Percentiles rank a stretch among this genome's conserved stretches.
Evolutionary conservation across 2,113 vertebrate species (phyloP).

Genomic region (Euleptes europaea): DNA sequence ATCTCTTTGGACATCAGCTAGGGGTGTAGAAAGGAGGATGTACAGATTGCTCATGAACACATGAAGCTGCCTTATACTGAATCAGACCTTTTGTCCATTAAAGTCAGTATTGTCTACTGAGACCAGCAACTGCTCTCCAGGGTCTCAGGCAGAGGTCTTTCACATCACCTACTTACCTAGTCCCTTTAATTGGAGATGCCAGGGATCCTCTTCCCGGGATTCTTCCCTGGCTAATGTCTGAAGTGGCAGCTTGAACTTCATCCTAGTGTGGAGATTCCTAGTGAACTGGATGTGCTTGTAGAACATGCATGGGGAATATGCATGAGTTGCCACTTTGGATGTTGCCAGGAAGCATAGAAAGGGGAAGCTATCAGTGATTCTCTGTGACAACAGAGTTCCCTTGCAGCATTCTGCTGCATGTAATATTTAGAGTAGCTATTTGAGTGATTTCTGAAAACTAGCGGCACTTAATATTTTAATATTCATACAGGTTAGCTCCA

Average conservation of each 20-base stretch:
- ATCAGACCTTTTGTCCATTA: no score
- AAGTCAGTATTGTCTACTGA: no score
- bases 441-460: background rate
- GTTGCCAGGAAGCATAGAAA: background rate
- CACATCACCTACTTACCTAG: no score
- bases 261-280: background rate
- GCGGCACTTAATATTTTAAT: background rate
- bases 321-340: background rate
- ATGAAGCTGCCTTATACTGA: no score
- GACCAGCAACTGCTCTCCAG: no score
- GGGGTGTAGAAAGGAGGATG: background rate
- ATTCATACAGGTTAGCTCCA: background rate
- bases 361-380: background rate
- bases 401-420: background rate
- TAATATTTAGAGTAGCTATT: background rate
- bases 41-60: background rate
- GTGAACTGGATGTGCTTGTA: background rate
- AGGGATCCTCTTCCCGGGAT: no score
- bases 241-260: background rate
- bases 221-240: background rate
- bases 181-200: no score
- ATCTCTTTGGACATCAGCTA: background rate
- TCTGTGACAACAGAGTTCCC: background rate
- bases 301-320: no score
- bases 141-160: no score